Evolutionary conservation across 2,888 invertebrate species (phyloP), one percentile per base, ranked within the genome.

Genomic region (Torymus texanus): DNA sequence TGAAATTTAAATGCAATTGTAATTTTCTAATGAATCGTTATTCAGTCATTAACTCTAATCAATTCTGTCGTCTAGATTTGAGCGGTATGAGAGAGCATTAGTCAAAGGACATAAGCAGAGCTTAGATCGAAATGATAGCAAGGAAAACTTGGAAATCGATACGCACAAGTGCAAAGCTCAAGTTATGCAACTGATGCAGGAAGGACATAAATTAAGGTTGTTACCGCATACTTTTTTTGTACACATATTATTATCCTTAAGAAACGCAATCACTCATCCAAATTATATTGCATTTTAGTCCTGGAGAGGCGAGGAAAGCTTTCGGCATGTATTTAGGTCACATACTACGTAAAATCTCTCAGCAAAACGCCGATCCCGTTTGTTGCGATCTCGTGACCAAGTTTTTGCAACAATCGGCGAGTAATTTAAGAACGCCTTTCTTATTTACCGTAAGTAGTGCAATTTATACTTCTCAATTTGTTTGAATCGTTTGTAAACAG

Each of bases 261-360:
- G 24, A 51, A 29, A 51, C 21, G 14, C 41, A 0, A 16, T 13
- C 13, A 12, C 24, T 62, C 67, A 53, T 65, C 50, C 14, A 41
- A 18, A 53, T 63, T 50, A 14, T 58, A 62, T 50, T 53, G 5
- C 24, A 62, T 85, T 87, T 77, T 76, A 90, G 90, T 82, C 85
- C 88, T 50, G 92, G 93, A 77, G 95, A 96, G 88, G 94, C 94
- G 0, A 92, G 96, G 8, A 94, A 94, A 89, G 94, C 94, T 0
- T 97, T 97, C 90, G 94, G 95, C 0, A 92, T 94, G 85, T 97
- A 95, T 91, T 92, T 97, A 81, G 93, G 94, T 83, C 93, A 94
- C 88, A 93, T 96, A 80, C 91, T 96, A 84, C 93, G 94, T 85
- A 93, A 96, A 84, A 91, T 94, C 91, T 91, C 93, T 86, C 88